phyloP scores from a whole-genome alignment of 2,113 vertebrate species.

The Saimiri boliviensis region DNA sequence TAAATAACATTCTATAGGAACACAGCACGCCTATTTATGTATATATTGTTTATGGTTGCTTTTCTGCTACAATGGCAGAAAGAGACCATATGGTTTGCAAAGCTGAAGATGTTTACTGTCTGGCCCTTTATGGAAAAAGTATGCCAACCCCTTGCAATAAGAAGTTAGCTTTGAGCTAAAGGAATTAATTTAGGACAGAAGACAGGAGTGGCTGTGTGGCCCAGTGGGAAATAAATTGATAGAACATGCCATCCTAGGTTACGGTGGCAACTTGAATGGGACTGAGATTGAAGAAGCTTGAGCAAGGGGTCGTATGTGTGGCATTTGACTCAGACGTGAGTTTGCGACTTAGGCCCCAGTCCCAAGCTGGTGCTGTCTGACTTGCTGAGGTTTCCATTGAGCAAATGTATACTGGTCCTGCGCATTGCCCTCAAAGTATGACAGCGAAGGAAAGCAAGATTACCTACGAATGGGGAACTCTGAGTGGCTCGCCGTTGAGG shows the following conservation, averaged over 20 bases:
- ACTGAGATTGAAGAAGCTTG: neutral
- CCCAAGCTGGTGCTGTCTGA: neutral
- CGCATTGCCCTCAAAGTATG: neutral
- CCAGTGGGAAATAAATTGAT: neutral
- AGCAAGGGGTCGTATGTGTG: neutral
- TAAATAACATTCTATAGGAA: neutral
- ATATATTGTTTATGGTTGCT: neutral
- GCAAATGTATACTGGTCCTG: neutral
- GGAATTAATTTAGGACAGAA: slow-evolving; percentile 4
- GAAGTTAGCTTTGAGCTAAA: neutral
- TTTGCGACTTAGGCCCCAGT: neutral
- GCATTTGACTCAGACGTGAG: neutral
- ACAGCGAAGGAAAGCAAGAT: neutral
- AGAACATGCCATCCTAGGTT: neutral
- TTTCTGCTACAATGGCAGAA: neutral
- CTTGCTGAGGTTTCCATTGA: neutral
- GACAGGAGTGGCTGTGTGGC: neutral
- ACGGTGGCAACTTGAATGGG: neutral
- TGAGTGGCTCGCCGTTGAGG: fast-evolving
- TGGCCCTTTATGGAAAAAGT: neutral
- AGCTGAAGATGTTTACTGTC: neutral
- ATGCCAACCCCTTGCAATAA: neutral
- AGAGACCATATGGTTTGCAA: neutral
- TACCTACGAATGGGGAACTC: fast-evolving
- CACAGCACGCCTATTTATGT: neutral